These are phyloP conservation scores for Xestia xanthographa DNA, from an alignment of 2,888 invertebrate species.

Conservation along the genomic window DNA sequence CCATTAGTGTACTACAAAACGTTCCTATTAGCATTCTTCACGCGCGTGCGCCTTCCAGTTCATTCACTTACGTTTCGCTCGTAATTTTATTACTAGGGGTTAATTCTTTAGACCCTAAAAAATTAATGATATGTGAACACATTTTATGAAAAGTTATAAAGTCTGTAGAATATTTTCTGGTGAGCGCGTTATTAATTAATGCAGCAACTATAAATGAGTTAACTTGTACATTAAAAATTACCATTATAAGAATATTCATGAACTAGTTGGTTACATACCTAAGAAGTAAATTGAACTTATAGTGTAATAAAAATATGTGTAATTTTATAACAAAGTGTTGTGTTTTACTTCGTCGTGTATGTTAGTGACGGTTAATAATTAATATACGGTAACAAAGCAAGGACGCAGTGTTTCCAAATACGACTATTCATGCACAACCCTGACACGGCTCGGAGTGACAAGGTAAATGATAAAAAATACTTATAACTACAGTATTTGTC, in stretches of 20 bases:
- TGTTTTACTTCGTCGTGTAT: slow-evolving; percentile 44
- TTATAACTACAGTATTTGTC: slow-evolving; percentile 40
- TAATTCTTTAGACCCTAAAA: slow-evolving; percentile 27
- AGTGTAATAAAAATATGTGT: slow-evolving; percentile 44
- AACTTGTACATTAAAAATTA: slow-evolving; percentile 35
- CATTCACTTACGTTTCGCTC: slow-evolving; percentile 54
- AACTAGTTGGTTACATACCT: slow-evolving; percentile 21
- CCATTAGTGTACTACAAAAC: slow-evolving; percentile 78
- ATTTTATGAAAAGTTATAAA: slow-evolving; percentile 22
- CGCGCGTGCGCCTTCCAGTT: slow-evolving; percentile 60
- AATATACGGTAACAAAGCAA: slow-evolving; percentile 64
- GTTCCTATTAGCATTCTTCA: slow-evolving; percentile 70
- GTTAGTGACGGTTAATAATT: slow-evolving; percentile 49
- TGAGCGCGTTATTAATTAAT: slow-evolving; percentile 45
- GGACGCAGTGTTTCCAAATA: slow-evolving; percentile 65
- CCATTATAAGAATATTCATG: slow-evolving; percentile 55
- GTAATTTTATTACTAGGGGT: slow-evolving; percentile 43
- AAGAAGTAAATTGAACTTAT: slow-evolving; percentile 36
- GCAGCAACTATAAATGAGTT: slow-evolving; percentile 46
- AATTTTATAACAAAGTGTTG: slow-evolving; percentile 36
- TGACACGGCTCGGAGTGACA: slow-evolving; percentile 63
- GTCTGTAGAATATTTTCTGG: slow-evolving; percentile 30
- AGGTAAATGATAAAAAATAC: slow-evolving; percentile 59
- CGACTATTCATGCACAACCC: slow-evolving; percentile 63
- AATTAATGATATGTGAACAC: slow-evolving; percentile 38